These are phyloP conservation scores for Fulmarus glacialis DNA, from an alignment of 2,113 vertebrate genomes.

Conservation along the genomic window DNA sequence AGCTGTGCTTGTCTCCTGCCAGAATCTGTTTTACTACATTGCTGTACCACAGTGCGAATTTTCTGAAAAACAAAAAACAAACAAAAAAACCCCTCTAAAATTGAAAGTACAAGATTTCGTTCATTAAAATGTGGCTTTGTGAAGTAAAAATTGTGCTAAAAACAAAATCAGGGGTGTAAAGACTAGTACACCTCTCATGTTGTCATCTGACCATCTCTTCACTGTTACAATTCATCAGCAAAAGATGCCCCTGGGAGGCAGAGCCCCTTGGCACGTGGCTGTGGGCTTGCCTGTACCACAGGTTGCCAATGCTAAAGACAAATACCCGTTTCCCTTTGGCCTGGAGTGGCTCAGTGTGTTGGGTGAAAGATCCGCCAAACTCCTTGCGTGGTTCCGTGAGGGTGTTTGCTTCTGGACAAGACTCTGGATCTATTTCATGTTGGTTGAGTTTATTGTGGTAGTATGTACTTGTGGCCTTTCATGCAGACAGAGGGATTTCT, in stretches of 20 bases:
- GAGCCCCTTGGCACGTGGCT: not conserved
- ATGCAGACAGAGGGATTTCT: not conserved
- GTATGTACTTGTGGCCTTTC: not conserved
- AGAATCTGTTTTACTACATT: not conserved
- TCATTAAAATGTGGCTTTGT: not conserved
- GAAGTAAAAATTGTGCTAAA: not conserved
- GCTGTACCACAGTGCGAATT: not conserved
- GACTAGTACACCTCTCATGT: not conserved
- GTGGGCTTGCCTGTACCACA: not conserved
- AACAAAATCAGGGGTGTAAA: not conserved
- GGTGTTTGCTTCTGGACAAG: not conserved
- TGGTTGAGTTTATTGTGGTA: not conserved
- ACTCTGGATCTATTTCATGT: not conserved
- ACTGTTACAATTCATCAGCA: not conserved
- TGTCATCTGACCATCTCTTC: not conserved
- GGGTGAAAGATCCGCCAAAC: accelerated
- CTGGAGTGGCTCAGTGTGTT: accelerated
- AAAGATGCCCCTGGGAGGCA: not conserved
- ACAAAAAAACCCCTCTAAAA: not conserved
- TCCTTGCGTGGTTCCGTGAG: accelerated
- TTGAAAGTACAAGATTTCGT: not conserved
- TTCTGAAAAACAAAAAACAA: not conserved
- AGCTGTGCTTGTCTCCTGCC: not conserved
- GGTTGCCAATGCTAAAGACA: not conserved
- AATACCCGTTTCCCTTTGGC: not conserved